Base-by-base conservation (phyloP, 64 coral and sea anemone species). In the Catalaphyllia jardinei region DNA sequence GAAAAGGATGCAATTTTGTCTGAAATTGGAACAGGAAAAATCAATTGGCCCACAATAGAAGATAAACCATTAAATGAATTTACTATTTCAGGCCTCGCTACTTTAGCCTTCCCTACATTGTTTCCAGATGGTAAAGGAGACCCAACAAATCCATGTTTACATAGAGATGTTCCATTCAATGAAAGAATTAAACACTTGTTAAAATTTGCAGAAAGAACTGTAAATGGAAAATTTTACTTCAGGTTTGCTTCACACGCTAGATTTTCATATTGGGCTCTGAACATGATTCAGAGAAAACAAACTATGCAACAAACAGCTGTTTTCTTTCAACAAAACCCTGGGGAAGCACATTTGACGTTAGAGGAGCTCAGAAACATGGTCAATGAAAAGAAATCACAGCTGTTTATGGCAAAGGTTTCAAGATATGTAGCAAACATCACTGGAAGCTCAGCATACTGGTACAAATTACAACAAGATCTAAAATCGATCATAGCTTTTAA, bases 11-110 rank as follows among this genome's bases (percentile, higher is more conserved):
- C 33, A 35, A 35, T 35, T 35, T 35, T 35, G 33, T 35, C 33
- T 35, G 86, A 88, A 88, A 76, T 88, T 10, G 46, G 76, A 31
- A 72, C 73, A 30, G 52, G 18, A 76, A 29, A 29, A 88, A 42
- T 52, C 76, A 28, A 29, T 28, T 75, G 72, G 71, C 86, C 86
- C 29, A 76, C 52, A 63, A 18, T 61, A 14, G 59, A 18, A 1
- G 18, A 18, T 61, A 18, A 61, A 61, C 77, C 77, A 55, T 52
- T 91, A 39, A 91, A 91, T 76, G 89, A 91, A 42, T 91, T 77
- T 75, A 30, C 27, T 1, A 88, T 71, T 50, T 65, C 71, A 46
- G 73, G 4, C 25, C 46, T 87, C 12, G 71, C 86, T 5, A 87
- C 86, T 29, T 76, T 88, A 72, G 71, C 86, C 52, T 92, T 92